These are phyloP conservation scores for Olivierus martensii DNA, from an alignment of 1,140 invertebrate species.

Conservation along the genomic window DNA sequence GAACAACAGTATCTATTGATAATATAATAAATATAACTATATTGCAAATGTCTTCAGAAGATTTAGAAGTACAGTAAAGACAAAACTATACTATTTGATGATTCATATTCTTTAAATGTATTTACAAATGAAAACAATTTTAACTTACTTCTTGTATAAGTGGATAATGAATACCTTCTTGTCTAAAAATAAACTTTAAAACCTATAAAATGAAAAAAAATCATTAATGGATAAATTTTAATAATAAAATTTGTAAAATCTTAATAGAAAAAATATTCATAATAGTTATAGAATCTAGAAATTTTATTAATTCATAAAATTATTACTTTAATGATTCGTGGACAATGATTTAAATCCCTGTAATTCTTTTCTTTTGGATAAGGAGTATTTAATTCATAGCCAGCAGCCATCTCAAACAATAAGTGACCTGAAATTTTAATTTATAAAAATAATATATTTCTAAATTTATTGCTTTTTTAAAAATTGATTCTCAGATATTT, in stretches of 20 bases:
- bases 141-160: conserved; percentile 46
- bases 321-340: conserved; percentile 41
- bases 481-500: too few relatives aligned
- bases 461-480: too few relatives aligned
- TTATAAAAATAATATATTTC: too few relatives aligned
- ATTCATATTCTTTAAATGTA: too few relatives aligned
- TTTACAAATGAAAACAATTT: too few relatives aligned
- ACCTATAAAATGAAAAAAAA: conserved; percentile 38
- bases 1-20: too few relatives aligned
- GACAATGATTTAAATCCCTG: conserved; percentile 54
- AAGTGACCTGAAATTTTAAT: conserved; percentile 45
- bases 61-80: too few relatives aligned
- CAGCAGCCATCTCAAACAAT: conserved; percentile 79
- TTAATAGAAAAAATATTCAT: too few relatives aligned
- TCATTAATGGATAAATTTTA: neutral
- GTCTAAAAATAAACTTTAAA: conserved; percentile 63
- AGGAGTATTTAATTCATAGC: conserved; percentile 57
- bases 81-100: too few relatives aligned
- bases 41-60: too few relatives aligned
- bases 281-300: neutral
- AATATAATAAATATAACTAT: too few relatives aligned
- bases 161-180: conserved; percentile 44
- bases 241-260: neutral
- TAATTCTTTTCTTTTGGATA: conserved; percentile 54
- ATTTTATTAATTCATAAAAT: neutral